These are phyloP conservation scores for Prolemur simus DNA, from an alignment of 2,113 vertebrate species.

Conservation along the genomic window DNA sequence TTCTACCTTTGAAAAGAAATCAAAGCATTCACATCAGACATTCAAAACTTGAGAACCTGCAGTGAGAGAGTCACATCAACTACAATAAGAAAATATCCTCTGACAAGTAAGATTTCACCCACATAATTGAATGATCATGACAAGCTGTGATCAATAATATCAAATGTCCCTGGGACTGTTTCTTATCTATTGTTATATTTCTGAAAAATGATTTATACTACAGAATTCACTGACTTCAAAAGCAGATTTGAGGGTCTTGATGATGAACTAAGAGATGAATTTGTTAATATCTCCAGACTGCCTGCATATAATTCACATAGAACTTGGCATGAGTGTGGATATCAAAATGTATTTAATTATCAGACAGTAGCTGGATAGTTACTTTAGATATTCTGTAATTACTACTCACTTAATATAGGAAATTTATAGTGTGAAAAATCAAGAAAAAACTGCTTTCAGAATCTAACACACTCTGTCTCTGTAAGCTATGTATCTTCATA, in stretches of 20 bases:
- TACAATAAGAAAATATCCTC: constrained; percentile 47
- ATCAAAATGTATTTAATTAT: not conserved
- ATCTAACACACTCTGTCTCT: constrained; percentile 27
- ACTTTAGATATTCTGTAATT: not conserved
- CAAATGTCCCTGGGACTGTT: constrained; percentile 10
- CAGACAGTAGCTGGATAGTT: not conserved
- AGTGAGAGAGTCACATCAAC: not conserved
- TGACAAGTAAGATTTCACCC: constrained; percentile 42
- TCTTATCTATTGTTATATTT: constrained; percentile 7
- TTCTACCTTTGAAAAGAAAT: constrained; percentile 62
- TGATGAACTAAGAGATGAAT: not conserved
- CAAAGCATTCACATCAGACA: not conserved
- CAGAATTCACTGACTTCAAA: constrained; percentile 40
- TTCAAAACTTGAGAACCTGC: constrained; percentile 36
- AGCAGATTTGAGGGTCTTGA: not conserved
- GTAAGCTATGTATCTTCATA: not conserved
- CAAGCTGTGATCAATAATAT: constrained; percentile 43
- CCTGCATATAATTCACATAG: not conserved
- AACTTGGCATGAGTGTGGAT: not conserved
- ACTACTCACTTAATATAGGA: not conserved
- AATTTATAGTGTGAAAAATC: not conserved
- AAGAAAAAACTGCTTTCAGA: constrained; percentile 48
- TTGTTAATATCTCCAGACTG: not conserved
- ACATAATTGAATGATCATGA: constrained; percentile 39
- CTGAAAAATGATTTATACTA: constrained; percentile 1